Evolutionary conservation across 1,140 invertebrate genomes (phyloP), one percentile per base, ranked within the genome.

Genomic region (Nylanderia fulva): DNA sequence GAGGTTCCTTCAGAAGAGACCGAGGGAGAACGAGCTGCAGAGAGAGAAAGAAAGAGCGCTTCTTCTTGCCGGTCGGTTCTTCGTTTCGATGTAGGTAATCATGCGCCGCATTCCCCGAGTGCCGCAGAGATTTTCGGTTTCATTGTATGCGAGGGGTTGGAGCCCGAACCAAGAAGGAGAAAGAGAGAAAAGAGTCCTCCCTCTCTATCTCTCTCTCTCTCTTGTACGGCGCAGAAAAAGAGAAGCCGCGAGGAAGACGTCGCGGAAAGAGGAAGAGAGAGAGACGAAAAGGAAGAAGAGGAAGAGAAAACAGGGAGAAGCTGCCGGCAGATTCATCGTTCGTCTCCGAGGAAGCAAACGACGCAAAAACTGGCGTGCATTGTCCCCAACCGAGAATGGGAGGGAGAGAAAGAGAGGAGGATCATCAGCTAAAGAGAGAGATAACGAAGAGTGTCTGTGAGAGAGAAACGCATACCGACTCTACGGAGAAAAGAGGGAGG

Each of bases 361-460:
- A 93, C 92, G 88, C 93, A 94, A 94, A 94, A 94, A 94, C 93
- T 94, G 91, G 91, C 92, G 91, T 92, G 93, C 93, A 94, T 94
- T 94, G 93, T 93, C 92, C 93, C 90, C 88, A 86, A 90, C 88
- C 64, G 85, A 86, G 89, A 84, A 84, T 87, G 76, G 68, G 36
- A 74, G 64, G 61, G 79, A 75, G 27, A 39, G 33, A 52, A 27
- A 48, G 29, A 79, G 5, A 56, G 29, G 7, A 61, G 52, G 39
- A 48, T 29, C 27, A 27, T 45, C 45, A n/a, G n/a, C n/a, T n/a
- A 36, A 52, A 72, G 66, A 52, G 45, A 56, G 75, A 64, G 77
- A 71, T n/a, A 58, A 80, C 64, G 54, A 27, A 58, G 52, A 71
- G 52, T 29, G 45, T 58, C 69, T 71, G 86, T 88, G 68, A n/a